Conservation (phyloP, 2,113 vertebrate genomes). For the Notiomystis cincta region DNA sequence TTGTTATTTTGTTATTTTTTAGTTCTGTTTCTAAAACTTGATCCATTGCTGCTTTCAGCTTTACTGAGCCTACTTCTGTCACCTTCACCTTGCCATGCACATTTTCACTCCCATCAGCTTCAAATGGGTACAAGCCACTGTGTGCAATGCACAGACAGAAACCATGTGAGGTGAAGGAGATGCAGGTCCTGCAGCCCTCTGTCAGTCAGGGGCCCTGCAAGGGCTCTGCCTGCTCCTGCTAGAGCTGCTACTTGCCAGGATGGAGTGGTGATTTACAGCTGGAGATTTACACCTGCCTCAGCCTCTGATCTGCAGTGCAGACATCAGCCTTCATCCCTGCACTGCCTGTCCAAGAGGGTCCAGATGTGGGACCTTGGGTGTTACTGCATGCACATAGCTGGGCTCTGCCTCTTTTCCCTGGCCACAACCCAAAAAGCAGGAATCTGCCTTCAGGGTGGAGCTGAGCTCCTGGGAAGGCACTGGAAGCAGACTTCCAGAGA, state of each 20-base stretch:
- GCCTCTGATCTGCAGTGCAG: background rate
- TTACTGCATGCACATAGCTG: rapidly evolving
- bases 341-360: background rate
- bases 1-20: background rate
- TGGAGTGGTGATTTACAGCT: background rate
- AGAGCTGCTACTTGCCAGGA: background rate
- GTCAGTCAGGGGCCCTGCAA: background rate
- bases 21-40: background rate
- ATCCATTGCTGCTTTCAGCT: background rate
- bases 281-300: background rate
- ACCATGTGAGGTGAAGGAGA: background rate
- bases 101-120: background rate
- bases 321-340: rapidly evolving
- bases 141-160: background rate
- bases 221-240: background rate
- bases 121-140: background rate
- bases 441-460: background rate
- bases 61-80: background rate
- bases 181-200: background rate
- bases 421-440: background rate
- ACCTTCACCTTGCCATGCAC: background rate
- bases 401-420: background rate
- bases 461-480: background rate
- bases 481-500: conserved; percentile 30
- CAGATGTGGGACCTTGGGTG: rapidly evolving